Percentiles rank a stretch among this genome's conserved stretches.
Conservation (phyloP, 2,797 vertebrate species). For the Sylvia borin region DNA sequence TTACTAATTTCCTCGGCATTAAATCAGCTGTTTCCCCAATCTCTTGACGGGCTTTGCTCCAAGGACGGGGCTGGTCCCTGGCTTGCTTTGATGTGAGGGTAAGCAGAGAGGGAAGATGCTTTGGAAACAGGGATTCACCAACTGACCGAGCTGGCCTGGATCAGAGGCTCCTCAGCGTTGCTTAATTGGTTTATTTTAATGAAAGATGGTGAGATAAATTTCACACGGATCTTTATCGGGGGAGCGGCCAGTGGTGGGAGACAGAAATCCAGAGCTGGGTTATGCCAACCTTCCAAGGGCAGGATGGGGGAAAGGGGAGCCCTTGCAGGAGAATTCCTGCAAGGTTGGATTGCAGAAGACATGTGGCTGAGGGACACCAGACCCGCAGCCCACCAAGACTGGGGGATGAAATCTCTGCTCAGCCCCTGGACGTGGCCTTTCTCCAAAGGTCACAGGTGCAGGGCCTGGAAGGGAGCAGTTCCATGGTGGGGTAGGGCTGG, state of each 20-base stretch:
- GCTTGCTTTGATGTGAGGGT: constrained; percentile 42
- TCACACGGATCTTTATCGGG: neutral
- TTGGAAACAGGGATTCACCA: neutral
- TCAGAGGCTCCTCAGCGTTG: neutral
- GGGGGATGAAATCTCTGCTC: neutral
- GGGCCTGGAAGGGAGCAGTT: neutral
- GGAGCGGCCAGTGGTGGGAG: neutral
- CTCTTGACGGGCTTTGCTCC: constrained; percentile 31
- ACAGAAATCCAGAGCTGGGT: neutral
- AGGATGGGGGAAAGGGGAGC: neutral
- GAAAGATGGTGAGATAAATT: constrained; percentile 10
- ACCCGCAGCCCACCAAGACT: rapidly evolving
- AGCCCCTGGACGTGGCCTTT: rapidly evolving
- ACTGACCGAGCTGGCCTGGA: constrained; percentile 24
- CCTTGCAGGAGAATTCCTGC: neutral
- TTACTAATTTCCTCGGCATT: constrained; percentile 49
- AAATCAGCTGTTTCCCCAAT: constrained; percentile 26
- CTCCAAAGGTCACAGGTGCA: neutral
- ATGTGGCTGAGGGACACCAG: rapidly evolving
- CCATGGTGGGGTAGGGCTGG: neutral
- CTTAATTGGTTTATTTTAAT: constrained; percentile 47
- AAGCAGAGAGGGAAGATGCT: constrained; percentile 34
- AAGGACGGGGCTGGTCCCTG: neutral
- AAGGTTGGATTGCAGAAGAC: neutral
- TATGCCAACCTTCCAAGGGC: neutral